These are phyloP conservation scores for Cydia amplana DNA, from an alignment of 1,140 invertebrate species.

Conservation along the genomic window DNA sequence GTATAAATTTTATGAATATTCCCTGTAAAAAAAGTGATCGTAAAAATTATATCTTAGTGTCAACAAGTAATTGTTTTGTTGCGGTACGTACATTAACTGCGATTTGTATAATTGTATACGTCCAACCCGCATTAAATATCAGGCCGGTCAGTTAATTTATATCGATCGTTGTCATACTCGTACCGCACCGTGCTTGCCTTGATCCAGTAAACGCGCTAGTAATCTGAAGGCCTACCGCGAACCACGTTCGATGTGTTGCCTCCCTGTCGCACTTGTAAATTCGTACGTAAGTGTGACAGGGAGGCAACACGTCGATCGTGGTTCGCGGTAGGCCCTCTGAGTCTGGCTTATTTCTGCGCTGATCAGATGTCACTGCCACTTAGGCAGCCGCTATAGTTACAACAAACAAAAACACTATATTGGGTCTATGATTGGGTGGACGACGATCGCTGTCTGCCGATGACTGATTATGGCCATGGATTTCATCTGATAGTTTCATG, in stretches of 20 bases:
- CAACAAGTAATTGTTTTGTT: not conserved
- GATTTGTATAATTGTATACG: constrained; percentile 9
- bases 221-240: no score
- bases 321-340: no score
- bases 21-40: no score
- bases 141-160: constrained; percentile 15
- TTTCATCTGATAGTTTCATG: not conserved
- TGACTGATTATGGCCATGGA: not conserved
- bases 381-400: constrained; percentile 5
- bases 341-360: constrained; percentile 8
- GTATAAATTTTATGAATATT: no score
- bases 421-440: no score
- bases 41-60: no score
- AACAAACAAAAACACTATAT: not conserved
- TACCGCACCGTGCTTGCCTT: constrained; percentile 45
- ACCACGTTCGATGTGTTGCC: no score
- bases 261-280: no score
- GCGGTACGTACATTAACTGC: not conserved
- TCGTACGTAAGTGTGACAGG: no score
- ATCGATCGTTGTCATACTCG: constrained; percentile 35
- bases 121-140: not conserved
- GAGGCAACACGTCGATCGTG: no score
- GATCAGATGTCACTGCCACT: constrained; percentile 23
- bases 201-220: constrained; percentile 48
- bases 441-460: not conserved